phyloP scores from a whole-genome alignment of 2,888 invertebrate genomes.

The Tetranychus piercei region DNA sequence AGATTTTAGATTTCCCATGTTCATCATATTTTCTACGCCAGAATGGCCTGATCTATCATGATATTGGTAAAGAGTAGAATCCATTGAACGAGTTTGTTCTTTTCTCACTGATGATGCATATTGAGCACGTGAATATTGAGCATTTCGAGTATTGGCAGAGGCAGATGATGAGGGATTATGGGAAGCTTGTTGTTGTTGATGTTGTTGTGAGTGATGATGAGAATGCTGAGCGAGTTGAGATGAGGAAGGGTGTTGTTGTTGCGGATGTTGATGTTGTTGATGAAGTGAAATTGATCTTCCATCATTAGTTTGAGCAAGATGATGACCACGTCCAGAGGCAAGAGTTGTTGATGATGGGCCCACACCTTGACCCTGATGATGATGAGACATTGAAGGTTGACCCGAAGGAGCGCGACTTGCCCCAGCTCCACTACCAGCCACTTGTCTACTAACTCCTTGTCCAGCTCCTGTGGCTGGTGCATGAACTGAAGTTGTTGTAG shows the following conservation, averaged over 20 bases:
- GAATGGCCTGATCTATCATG: neutral
- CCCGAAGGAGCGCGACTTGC: neutral
- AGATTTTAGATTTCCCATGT: slow-evolving; percentile 39
- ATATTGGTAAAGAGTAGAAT: neutral
- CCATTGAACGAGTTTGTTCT: slow-evolving; percentile 13
- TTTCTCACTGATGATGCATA: slow-evolving; percentile 18
- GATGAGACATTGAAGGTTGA: neutral
- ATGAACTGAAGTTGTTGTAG: slow-evolving; percentile 22
- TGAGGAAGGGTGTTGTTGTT: neutral
- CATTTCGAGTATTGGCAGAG: slow-evolving; percentile 11
- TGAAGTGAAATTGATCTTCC: slow-evolving; percentile 28
- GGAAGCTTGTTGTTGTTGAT: slow-evolving; percentile 6
- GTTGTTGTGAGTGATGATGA: neutral
- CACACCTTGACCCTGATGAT: neutral
- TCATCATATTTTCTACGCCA: slow-evolving; percentile 33
- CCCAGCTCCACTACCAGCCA: neutral
- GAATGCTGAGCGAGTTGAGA: neutral
- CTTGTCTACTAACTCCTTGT: slow-evolving; percentile 10
- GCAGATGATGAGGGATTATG: slow-evolving; percentile 14
- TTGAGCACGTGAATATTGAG: slow-evolving; percentile 20
- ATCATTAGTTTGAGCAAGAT: slow-evolving; percentile 10
- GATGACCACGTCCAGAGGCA: neutral
- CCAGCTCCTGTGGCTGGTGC: slow-evolving; percentile 21
- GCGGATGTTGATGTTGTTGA: neutral
- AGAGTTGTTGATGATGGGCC: neutral